Base-by-base conservation (phyloP, 2,797 vertebrate species). In the Tragopan temminckii region DNA sequence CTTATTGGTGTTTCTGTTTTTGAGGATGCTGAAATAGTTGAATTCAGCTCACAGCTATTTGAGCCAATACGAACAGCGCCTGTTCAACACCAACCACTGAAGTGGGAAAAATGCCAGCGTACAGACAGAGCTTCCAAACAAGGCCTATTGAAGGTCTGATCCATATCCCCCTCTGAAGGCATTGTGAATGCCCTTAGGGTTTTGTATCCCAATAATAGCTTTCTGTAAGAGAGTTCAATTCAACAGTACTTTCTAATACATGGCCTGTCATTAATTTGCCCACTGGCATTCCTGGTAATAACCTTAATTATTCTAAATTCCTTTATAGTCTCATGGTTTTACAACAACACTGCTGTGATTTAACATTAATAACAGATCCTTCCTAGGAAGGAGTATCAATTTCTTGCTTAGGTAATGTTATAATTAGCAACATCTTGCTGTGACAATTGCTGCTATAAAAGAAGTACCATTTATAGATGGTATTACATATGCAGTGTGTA, bases 401-500 rank as follows among this genome's bases (percentile, higher is more conserved):
- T 89, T 83, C 80, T 93, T 94, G 86, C 66, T 92, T 93, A 95
- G 76, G 67, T 96, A 88, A 90, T 86, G 61, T 85, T 97, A 96
- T 94, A 95, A 95, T 96, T 94, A 94, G 70, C 50, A 88, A 7
- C 48, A 84, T 86, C 85, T 87, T 84, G 72, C 88, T 94, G 87
- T 94, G 92, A 94, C 83, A 96, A 90, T 80, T 93, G 89, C 68
- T n/a, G 80, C 93, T 94, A 58, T 86, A 92, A 95, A 71, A 91
- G 59, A 45, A 69, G 45, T 89, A 38, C 46, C 75, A 85, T 95
- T 93, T 95, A 87, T 70, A 91, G 89, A 63, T 33, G 27, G 19
- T 36, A 70, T 72, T 93, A 81, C 38, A 75, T 78, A 58, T 87
- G 84, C 69, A 66, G 67, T 62, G 57, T 68, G 36, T 67, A 69